Evolutionary conservation across 2,797 vertebrate species (phyloP).

Genomic region (Leptatherina wallacei): DNA sequence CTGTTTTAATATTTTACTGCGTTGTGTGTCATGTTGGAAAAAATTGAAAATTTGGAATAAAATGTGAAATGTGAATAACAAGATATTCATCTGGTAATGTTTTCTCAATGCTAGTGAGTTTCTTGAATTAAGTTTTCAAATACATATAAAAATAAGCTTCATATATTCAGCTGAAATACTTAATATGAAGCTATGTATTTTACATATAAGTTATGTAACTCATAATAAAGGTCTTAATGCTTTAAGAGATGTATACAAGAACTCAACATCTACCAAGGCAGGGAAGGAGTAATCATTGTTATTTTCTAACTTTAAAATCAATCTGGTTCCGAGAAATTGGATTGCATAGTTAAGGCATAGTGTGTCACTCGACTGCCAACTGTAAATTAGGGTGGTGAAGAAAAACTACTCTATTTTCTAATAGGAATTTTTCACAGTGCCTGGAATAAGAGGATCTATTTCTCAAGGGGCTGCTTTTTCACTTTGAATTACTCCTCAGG

Average conservation of each 20-base stretch:
- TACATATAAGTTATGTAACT: conserved; percentile 18
- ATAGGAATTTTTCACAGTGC: conserved; percentile 66
- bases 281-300: conserved; percentile 68
- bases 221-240: conserved; percentile 11
- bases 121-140: neutral
- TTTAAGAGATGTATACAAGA: conserved; percentile 2
- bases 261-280: conserved; percentile 3
- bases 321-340: conserved; percentile 67
- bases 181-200: neutral
- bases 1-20: no score
- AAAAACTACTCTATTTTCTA: conserved; percentile 76
- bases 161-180: neutral
- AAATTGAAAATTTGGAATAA: no score
- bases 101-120: neutral
- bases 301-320: conserved; percentile 74
- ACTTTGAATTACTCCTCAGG: conserved; percentile 75
- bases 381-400: conserved; percentile 73
- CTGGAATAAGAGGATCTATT: conserved; percentile 66
- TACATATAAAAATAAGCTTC: neutral
- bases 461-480: conserved; percentile 75
- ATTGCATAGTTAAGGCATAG: conserved; percentile 71
- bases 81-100: no score
- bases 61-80: no score
- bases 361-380: conserved; percentile 66
- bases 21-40: no score